Evolutionary conservation across 2,113 vertebrate species (phyloP), one percentile per base, ranked within the genome.

Genomic region (Bubo bubo): DNA sequence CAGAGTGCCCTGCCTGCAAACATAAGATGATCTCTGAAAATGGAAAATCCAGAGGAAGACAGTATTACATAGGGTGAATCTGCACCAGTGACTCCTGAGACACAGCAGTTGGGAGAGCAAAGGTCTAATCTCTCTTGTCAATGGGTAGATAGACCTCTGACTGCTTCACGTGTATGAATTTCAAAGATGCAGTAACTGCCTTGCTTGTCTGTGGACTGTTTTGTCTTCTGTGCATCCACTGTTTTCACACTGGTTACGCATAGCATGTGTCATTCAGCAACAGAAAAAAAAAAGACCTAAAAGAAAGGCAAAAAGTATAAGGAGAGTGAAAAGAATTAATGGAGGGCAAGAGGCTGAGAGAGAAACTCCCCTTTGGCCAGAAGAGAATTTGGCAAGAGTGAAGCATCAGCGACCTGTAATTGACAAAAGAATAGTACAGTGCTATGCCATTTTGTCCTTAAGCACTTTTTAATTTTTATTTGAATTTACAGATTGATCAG

Each of bases 401-500:
- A 55, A 72, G 41, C 47, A 76, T 73, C 50, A 72, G 73, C 9
- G 9, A 55, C 49, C 17, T 49, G 10, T 6, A 55, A 11, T 2
- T 75, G 39, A 28, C 32, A 6, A 23, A 45, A 24, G 17, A 68
- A 3, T 3, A 66, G 30, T 14, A 18, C 32, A 37, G 1, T 52
- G 47, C 49, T 28, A 9, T 72, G 32, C 59, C 28, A 28, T 23
- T 56, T 60, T 66, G 6, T 91, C 32, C 79, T 56, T 15, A 24
- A 28, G 24, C 85, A n/a, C 64, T 52, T 81, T 64, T 52, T 14
- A 7, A 22, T 64, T 88, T 62, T 60, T 88, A 12, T 75, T 70
- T 87, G 39, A 23, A 53, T 95, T 97, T 58, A 22, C 84, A 99
- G 99, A 98, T 99, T 80, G 99, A 99, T 88, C 99, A 99, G 79